Evolutionary conservation across 1,140 invertebrate species (phyloP), one percentile per base, ranked within the genome.

Genomic region (Ips typographus): DNA sequence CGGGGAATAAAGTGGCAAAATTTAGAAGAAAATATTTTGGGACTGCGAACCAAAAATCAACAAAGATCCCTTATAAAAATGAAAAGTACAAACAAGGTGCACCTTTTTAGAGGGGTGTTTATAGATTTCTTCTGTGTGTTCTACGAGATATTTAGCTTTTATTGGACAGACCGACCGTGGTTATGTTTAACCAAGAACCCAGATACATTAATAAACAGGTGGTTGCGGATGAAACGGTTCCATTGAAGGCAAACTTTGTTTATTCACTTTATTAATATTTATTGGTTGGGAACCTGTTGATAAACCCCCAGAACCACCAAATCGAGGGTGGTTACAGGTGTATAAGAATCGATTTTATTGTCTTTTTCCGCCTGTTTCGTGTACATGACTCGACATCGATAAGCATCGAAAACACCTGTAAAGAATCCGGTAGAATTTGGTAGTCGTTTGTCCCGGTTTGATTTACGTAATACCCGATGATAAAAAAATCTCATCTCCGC

Each of bases 401-500:
- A 70, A 38, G 41, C 37, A 70, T 70, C 68, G 58, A 63, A 64
- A 70, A 70, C 68, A 70, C 68, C 68, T 70, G 68, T 70, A 55
- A 70, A 40, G 68, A 70, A 70, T 70, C 68, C 55, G 42, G 68
- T 70, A 64, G 68, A 70, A 70, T 70, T 64, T 70, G 68, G 68
- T 70, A 70, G 68, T 70, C 55, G 68, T 70, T 70, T 70, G 68
- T 70, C 68, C 60, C 41, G 37, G 52, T 70, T 70, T 70, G 68
- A 70, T 70, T 70, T 70, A 70, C 68, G 68, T 64, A 68, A 68
- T 61, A 68, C 59, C 59, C 57, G 65, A 68, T 60, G 22, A 22
- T 22, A 22, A 68, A 59, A 59, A 58, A 52, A 52, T 55, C 57
- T 52, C 36, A 39, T 55, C 49, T 61, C 43, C 47, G 49, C 44